Evolutionary conservation across 1,140 invertebrate genomes (phyloP).

Genomic region (Lanistes nyassanus): DNA sequence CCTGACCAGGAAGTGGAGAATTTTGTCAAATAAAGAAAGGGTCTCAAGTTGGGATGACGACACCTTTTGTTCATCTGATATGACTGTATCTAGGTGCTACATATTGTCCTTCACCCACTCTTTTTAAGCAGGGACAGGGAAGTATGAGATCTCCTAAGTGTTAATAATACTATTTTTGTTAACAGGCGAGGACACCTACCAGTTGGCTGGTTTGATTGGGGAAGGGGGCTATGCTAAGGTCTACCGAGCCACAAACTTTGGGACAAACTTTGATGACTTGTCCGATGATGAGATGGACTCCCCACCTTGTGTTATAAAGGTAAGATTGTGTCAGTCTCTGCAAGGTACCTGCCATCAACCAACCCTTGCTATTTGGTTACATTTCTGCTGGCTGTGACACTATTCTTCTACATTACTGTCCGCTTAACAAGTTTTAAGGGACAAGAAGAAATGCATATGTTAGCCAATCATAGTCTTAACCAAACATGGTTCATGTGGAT

Average conservation of each 20-base stretch:
- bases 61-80: neutral
- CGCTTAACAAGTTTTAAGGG: too few relatives aligned
- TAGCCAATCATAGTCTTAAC: too few relatives aligned
- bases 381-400: too few relatives aligned
- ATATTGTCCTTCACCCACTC: neutral
- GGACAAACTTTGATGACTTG: slow-evolving; percentile 14
- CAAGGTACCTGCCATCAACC: too few relatives aligned
- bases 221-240: slow-evolving; percentile 68
- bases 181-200: slow-evolving; percentile 48
- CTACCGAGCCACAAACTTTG: slow-evolving; percentile 49
- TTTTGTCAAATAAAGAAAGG: neutral
- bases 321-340: neutral
- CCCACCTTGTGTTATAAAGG: slow-evolving; percentile 41
- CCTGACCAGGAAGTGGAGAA: neutral
- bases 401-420: too few relatives aligned
- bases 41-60: neutral
- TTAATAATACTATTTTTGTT: neutral
- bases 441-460: too few relatives aligned
- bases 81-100: neutral
- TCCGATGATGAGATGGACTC: slow-evolving; percentile 26
- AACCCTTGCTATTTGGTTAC: too few relatives aligned
- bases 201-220: slow-evolving; percentile 50
- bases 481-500: too few relatives aligned
- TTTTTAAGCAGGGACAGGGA: neutral
- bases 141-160: too few relatives aligned